Evolutionary conservation across 2,113 vertebrate species (phyloP), one percentile per base, ranked within the genome.

Genomic region (Thryonomys swinderianus): DNA sequence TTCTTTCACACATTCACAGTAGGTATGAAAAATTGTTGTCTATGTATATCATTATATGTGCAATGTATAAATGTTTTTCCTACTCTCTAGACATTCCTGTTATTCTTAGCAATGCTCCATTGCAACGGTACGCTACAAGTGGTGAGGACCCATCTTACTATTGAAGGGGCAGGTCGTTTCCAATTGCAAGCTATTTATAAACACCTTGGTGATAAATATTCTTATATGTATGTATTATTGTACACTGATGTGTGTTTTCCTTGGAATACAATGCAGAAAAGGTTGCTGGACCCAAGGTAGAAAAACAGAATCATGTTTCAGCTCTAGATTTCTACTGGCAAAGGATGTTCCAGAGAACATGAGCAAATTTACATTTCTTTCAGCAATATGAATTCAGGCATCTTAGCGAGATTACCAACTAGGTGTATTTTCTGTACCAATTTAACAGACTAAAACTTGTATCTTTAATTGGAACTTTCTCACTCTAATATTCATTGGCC

Each of bases 381-480:
- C 40, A 55, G 8, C 18, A 37, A 13, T 16, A 4, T 32, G 27
- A 57, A 3, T 17, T 14, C 40, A 61, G 3, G 3, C 17, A 30
- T 59, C 62, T 45, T 55, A 9, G 21, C 1, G 0, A 2, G 9
- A 17, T 91, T 32, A 6, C 12, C 53, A 7, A 51, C 14, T 62
- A 48, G 66, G 6, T 32, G 10, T 17, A 48, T 37, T 82, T 40
- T 79, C 34, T 88, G 27, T 64, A 34, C 82, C 32, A 69, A 10
- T 67, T 27, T 83, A 23, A 64, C 20, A 57, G 34, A 6, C 27
- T 74, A 88, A 71, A 93, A n/a, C 18, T 45, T 53, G 2, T 59
- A 61, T 48, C 76, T 71, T 64, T 87, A 69, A 93, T 93, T 51
- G 73, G 25, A 57, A 88, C 73, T 55, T 76, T 76, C 93, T 90